These are phyloP conservation scores for Kryptolebias ocellatus DNA, from an alignment of 2,797 vertebrate genomes.

Conservation along the genomic window DNA sequence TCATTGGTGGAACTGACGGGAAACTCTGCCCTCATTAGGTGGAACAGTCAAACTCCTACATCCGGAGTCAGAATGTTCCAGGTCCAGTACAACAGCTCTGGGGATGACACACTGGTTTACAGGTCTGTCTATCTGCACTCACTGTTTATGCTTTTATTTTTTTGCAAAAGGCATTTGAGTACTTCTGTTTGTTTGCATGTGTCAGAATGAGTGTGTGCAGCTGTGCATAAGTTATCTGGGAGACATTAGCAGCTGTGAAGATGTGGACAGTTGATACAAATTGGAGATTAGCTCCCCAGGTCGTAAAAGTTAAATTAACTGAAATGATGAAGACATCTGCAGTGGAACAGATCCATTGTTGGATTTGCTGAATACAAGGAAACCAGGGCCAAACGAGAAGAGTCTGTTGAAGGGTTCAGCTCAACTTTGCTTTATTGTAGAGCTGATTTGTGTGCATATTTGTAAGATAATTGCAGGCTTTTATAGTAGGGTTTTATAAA, in stretches of 20 bases:
- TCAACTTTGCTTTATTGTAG: slow-evolving; percentile 10
- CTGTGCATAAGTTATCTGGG: slow-evolving; percentile 31
- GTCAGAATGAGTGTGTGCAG: slow-evolving; percentile 8
- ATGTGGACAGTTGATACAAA: slow-evolving; percentile 50
- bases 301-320: slow-evolving; percentile 58
- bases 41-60: slow-evolving; percentile 80
- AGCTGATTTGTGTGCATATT: neutral
- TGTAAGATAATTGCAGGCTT: neutral
- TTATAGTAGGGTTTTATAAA: slow-evolving; percentile 10
- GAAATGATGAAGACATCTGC: slow-evolving; percentile 62
- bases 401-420: slow-evolving; percentile 19
- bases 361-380: slow-evolving; percentile 9
- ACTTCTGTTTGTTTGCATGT: neutral
- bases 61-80: slow-evolving; percentile 86
- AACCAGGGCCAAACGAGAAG: slow-evolving; percentile 19
- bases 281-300: slow-evolving; percentile 51
- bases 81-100: slow-evolving; percentile 87
- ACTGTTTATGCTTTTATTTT: neutral
- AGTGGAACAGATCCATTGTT: slow-evolving; percentile 34
- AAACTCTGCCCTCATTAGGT: slow-evolving; percentile 84
- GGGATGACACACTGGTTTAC: slow-evolving; percentile 86
- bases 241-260: slow-evolving; percentile 41
- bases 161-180: slow-evolving; percentile 1
- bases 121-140: slow-evolving; percentile 67
- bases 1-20: slow-evolving; percentile 81